A percentile compares a stretch with the other conserved stretches of the same genome.
Evolutionary conservation across 2,888 invertebrate genomes (phyloP).

Genomic region (Eurois occulta): DNA sequence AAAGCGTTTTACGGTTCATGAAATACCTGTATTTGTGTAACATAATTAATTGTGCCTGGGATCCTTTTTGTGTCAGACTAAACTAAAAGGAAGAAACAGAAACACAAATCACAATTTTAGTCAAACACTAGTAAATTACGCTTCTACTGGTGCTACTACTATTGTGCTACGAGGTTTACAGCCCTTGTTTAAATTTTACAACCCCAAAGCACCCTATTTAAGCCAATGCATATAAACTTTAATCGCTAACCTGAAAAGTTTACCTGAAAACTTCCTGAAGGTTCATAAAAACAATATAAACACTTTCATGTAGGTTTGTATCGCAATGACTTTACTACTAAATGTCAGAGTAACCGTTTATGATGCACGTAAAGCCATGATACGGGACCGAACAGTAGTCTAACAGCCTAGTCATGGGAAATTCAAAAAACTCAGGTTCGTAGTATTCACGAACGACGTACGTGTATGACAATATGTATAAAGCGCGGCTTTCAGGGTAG

Average conservation of each 20-base stretch:
- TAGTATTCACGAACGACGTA: too few relatives aligned
- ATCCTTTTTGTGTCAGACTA: not conserved
- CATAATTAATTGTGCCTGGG: not conserved
- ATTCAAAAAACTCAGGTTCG: too few relatives aligned
- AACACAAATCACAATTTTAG: not conserved
- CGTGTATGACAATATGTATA: too few relatives aligned
- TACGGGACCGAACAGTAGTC: not conserved
- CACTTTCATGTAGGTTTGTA: constrained; percentile 47
- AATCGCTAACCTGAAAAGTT: constrained; percentile 44
- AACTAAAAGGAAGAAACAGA: not conserved
- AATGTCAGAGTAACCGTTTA: constrained; percentile 51
- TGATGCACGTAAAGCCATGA: constrained; percentile 43
- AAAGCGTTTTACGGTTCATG: not conserved
- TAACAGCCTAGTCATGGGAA: too few relatives aligned
- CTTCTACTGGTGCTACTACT: not conserved
- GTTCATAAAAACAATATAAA: constrained; percentile 57
- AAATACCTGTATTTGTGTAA: not conserved
- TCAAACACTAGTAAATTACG: not conserved
- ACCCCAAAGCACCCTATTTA: constrained; percentile 21
- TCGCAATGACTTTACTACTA: constrained; percentile 42
- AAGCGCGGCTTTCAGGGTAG: too few relatives aligned
- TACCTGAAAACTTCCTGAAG: constrained; percentile 50
- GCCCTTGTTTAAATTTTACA: constrained; percentile 40
- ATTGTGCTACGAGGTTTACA: not conserved
- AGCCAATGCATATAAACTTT: constrained; percentile 42